Evolutionary conservation across 2,888 invertebrate genomes (phyloP).

Genomic region (Xestia rhomboidea): DNA sequence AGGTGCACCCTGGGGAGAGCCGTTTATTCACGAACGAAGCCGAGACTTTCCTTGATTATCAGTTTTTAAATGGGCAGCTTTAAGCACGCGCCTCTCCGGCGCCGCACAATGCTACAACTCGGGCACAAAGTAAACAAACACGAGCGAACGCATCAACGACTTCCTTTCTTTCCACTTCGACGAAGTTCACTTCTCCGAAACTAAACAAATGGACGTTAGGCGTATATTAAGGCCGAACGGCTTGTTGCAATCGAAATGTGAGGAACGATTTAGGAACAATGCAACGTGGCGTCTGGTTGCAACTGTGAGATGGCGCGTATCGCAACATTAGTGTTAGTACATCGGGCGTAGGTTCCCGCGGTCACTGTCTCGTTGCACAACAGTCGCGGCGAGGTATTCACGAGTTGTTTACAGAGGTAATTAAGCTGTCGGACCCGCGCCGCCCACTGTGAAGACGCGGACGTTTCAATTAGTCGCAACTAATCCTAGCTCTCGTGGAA

Average conservation of each 20-base stretch:
- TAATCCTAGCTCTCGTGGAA: constrained; percentile 71
- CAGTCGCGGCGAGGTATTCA: constrained; percentile 70
- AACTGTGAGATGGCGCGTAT: constrained; percentile 62
- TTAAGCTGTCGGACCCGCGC: constrained; percentile 77
- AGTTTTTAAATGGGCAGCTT: constrained; percentile 39
- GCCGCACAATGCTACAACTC: constrained; percentile 59
- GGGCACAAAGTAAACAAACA: constrained; percentile 75
- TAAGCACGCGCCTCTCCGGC: constrained; percentile 57
- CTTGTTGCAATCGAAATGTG: constrained; percentile 60
- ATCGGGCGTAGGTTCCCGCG: constrained; percentile 75
- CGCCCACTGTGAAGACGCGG: constrained; percentile 78
- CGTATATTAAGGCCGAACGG: constrained; percentile 44
- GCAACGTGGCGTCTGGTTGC: constrained; percentile 45
- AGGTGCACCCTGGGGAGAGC: constrained; percentile 54
- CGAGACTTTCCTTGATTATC: constrained; percentile 27
- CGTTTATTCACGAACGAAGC: constrained; percentile 36
- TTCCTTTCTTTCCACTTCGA: constrained; percentile 80
- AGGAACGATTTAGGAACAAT: constrained; percentile 62
- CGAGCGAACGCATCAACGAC: constrained; percentile 73
- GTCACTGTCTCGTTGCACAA: constrained; percentile 78
- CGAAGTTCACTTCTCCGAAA: constrained; percentile 79
- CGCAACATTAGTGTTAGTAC: constrained; percentile 68
- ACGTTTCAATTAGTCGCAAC: constrained; percentile 82
- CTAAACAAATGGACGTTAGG: constrained; percentile 68
- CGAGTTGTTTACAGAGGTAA: constrained; percentile 80